phyloP scores from a whole-genome alignment of 1,140 invertebrate species.

The Agraylea sexmaculata region DNA sequence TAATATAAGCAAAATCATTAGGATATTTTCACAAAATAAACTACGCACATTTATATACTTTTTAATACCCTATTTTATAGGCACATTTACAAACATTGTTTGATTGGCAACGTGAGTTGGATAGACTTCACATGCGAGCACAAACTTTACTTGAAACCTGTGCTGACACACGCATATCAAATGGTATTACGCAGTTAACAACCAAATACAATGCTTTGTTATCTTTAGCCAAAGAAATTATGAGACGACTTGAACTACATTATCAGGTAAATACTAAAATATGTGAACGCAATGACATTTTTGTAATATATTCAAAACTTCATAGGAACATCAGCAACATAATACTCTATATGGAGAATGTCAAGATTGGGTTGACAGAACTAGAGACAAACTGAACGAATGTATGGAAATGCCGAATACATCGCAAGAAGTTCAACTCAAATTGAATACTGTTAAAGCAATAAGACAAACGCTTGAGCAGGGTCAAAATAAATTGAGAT shows the following conservation, averaged over 20 bases:
- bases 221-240: conserved; percentile 84
- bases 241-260: conserved; percentile 78
- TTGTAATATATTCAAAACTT: conserved; percentile 9
- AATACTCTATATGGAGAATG: conserved; percentile 82
- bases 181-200: conserved; percentile 84
- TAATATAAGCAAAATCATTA: background rate
- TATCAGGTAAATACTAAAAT: conserved; percentile 60
- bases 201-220: conserved; percentile 90
- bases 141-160: conserved; percentile 84
- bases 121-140: conserved; percentile 82
- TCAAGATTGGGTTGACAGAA: conserved; percentile 81
- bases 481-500: conserved; percentile 81
- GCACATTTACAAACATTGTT: conserved; percentile 80
- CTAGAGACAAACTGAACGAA: conserved; percentile 67
- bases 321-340: conserved; percentile 75
- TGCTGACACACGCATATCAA: conserved; percentile 84
- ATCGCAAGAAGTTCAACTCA: conserved; percentile 68
- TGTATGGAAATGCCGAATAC: conserved; percentile 65
- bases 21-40: background rate
- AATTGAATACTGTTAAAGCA: conserved; percentile 71
- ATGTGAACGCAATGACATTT: background rate
- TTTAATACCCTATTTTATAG: conserved; percentile 26
- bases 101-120: conserved; percentile 87
- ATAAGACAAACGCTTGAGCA: conserved; percentile 78
- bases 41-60: background rate